Conservation (phyloP, 2,113 vertebrate genomes). For the Galbula dea region DNA sequence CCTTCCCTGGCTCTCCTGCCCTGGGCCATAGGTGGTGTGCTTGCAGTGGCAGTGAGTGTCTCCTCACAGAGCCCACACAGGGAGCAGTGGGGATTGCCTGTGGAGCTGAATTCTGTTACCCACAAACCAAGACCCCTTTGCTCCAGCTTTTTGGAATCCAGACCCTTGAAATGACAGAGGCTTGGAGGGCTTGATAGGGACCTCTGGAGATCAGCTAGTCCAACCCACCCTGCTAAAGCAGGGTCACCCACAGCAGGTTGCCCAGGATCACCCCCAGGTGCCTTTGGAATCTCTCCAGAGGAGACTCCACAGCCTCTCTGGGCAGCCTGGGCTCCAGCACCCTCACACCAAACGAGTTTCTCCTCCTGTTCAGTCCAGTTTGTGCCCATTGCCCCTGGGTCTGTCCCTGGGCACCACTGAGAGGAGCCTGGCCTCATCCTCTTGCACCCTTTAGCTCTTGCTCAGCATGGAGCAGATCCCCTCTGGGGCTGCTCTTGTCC, state of each 20-base stretch:
- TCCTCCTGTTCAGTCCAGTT: neutral
- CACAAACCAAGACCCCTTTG: neutral
- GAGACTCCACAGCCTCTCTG: neutral
- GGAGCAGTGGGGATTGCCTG: neutral
- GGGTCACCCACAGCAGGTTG: neutral
- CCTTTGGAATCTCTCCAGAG: neutral
- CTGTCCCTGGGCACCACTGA: neutral
- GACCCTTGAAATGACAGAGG: neutral
- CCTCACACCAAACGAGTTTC: neutral
- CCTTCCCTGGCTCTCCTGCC: neutral
- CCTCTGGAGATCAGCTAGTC: neutral
- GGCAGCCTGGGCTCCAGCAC: neutral
- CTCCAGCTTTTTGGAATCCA: neutral
- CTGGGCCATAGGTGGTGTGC: rapidly evolving
- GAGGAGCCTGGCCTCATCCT: neutral
- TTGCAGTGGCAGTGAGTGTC: neutral
- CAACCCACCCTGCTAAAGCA: neutral
- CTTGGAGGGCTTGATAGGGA: neutral
- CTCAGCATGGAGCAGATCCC: neutral
- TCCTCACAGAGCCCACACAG: rapidly evolving
- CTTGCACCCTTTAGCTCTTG: neutral
- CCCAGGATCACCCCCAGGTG: neutral
- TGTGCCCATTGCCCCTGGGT: neutral
- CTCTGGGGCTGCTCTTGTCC: neutral
- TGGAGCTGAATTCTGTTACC: neutral